Evolutionary conservation across 30 jellyfish, hydroid and myxozoan species (phyloP).

Genomic region (Cassiopea andromeda): DNA sequence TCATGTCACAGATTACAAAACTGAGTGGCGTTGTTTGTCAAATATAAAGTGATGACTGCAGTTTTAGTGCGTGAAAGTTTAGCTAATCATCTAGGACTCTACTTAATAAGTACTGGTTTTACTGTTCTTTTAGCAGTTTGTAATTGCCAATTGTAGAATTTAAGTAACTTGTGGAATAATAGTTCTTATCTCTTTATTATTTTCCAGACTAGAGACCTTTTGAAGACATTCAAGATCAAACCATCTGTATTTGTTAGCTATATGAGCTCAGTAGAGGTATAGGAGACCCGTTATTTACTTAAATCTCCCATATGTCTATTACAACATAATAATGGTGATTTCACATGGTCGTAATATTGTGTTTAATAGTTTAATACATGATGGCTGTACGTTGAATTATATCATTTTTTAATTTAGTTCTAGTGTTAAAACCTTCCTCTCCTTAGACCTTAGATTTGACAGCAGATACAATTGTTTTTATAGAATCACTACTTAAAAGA

Average conservation of each 20-base stretch:
- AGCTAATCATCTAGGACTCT: too few species aligned
- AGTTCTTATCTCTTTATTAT: background rate
- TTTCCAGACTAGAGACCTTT: conserved; percentile 87
- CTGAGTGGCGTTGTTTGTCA: too few species aligned
- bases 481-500: conserved; percentile 88
- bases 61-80: too few species aligned
- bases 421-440: too few species aligned
- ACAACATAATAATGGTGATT: background rate
- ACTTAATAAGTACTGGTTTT: too few species aligned
- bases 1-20: too few species aligned
- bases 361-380: background rate
- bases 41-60: too few species aligned
- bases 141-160: background rate
- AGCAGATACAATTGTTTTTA: background rate
- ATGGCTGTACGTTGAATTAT: too few species aligned
- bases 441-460: too few species aligned
- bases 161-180: background rate
- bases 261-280: conserved; percentile 91
- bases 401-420: too few species aligned
- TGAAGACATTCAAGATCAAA: conserved; percentile 82
- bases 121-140: too few species aligned
- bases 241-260: conserved; percentile 93
- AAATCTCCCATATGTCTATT: background rate
- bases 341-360: background rate
- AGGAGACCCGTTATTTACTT: background rate